These are phyloP conservation scores for Drosophila sordidula DNA, from an alignment of 2,888 invertebrate genomes.

Conservation along the genomic window DNA sequence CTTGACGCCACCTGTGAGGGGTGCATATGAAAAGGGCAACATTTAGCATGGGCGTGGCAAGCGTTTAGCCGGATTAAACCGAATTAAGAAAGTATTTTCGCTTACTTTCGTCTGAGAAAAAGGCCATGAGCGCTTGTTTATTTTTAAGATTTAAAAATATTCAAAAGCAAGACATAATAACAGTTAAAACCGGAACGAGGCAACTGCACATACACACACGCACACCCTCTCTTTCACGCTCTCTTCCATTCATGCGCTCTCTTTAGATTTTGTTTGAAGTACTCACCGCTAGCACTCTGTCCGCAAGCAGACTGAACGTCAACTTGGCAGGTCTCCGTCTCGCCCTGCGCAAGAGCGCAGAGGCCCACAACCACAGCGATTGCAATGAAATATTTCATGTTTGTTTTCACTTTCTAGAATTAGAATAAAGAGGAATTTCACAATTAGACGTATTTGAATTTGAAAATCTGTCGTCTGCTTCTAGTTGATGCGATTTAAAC, in stretches of 20 bases:
- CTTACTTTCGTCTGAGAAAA: constrained; percentile 81
- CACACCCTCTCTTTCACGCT: constrained; percentile 30
- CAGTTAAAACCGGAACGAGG: constrained; percentile 48
- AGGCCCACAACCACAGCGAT: constrained; percentile 86
- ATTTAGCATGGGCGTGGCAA: constrained; percentile 12
- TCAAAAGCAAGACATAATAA: constrained; percentile 53
- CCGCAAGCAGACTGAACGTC: constrained; percentile 41
- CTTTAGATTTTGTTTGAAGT: constrained; percentile 6
- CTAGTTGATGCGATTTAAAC: constrained; percentile 13
- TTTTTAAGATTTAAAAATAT: constrained; percentile 59
- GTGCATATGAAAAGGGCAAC: not conserved
- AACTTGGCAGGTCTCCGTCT: constrained; percentile 70
- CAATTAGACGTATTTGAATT: constrained; percentile 52
- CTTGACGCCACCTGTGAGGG: constrained; percentile 37
- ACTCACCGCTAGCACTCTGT: constrained; percentile 69
- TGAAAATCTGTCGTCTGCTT: constrained; percentile 4
- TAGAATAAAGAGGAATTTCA: constrained; percentile 54
- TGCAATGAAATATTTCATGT: constrained; percentile 87
- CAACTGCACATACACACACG: constrained; percentile 15
- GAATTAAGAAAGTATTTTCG: constrained; percentile 44
- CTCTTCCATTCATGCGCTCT: constrained; percentile 37
- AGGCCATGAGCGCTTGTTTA: constrained; percentile 81
- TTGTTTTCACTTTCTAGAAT: constrained; percentile 46
- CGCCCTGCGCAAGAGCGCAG: constrained; percentile 83
- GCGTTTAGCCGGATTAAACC: constrained; percentile 3